phyloP scores from a whole-genome alignment of 2,888 invertebrate species.

The Disparrhopalites patrizii region DNA sequence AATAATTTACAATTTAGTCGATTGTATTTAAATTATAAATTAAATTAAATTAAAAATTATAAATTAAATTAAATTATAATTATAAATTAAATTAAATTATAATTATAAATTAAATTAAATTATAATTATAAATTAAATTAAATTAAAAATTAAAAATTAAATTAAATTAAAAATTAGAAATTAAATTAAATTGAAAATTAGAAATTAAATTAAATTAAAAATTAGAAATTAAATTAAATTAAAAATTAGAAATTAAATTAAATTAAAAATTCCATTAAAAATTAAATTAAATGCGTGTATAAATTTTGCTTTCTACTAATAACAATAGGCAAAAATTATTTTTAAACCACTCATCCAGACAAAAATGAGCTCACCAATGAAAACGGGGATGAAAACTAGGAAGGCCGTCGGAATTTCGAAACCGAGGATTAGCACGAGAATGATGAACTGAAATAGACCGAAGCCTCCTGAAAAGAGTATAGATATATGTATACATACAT shows the following conservation, averaged over 20 bases:
- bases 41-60: too few species aligned
- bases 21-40: too few species aligned
- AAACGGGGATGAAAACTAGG: constrained; percentile 39
- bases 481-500: too few species aligned
- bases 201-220: neutral
- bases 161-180: neutral
- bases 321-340: neutral
- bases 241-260: neutral
- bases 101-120: neutral
- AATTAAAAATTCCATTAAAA: neutral
- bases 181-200: too few species aligned
- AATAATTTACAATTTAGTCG: neutral
- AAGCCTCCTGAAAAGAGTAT: constrained; percentile 13
- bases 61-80: neutral
- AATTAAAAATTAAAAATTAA: neutral
- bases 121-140: neutral
- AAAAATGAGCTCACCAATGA: too few species aligned
- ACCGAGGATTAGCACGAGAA: constrained; percentile 30
- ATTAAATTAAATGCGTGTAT: neutral
- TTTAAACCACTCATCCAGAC: neutral
- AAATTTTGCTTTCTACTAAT: too few species aligned
- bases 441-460: constrained; percentile 32
- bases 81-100: neutral
- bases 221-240: neutral
- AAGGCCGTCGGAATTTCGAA: constrained; percentile 41